Evolutionary conservation across 2,888 invertebrate species (phyloP).

Genomic region (Dermolepida albohirtum): DNA sequence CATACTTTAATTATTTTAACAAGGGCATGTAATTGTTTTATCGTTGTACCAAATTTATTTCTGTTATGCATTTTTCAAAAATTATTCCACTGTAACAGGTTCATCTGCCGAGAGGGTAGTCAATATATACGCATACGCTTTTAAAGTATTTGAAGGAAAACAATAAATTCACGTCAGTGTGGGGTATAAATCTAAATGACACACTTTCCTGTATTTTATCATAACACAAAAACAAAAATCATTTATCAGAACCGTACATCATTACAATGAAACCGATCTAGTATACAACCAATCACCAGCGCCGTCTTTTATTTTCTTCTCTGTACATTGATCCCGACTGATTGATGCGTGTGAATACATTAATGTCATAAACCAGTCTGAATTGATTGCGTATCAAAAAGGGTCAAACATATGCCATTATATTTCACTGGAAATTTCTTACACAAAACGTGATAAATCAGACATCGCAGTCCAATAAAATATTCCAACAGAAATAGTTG

Average conservation of each 20-base stretch:
- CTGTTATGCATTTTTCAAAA: no score
- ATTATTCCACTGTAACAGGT: no score
- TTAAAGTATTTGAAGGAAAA: no score
- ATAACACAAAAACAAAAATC: not conserved
- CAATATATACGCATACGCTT: no score
- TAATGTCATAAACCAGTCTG: constrained; percentile 57
- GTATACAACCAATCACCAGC: constrained; percentile 49
- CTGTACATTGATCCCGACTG: constrained; percentile 52
- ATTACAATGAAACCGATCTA: not conserved
- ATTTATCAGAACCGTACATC: not conserved
- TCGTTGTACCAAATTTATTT: no score
- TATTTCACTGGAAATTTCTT: constrained; percentile 48
- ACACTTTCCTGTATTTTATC: no score
- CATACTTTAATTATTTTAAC: no score
- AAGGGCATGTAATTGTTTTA: no score
- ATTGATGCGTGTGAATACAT: constrained; percentile 59
- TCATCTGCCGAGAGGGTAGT: no score
- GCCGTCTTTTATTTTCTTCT: constrained; percentile 54
- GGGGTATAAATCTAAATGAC: no score
- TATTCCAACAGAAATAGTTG: constrained; percentile 47
- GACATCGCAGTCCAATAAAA: constrained; percentile 49
- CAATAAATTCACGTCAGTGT: no score
- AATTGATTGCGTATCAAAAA: constrained; percentile 57
- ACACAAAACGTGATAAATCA: constrained; percentile 52
- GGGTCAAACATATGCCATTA: constrained; percentile 58